Percentiles rank a stretch among this genome's conserved stretches.
phyloP scores from a whole-genome alignment of 2,113 vertebrate genomes.

The Rhabdornis inornatus region DNA sequence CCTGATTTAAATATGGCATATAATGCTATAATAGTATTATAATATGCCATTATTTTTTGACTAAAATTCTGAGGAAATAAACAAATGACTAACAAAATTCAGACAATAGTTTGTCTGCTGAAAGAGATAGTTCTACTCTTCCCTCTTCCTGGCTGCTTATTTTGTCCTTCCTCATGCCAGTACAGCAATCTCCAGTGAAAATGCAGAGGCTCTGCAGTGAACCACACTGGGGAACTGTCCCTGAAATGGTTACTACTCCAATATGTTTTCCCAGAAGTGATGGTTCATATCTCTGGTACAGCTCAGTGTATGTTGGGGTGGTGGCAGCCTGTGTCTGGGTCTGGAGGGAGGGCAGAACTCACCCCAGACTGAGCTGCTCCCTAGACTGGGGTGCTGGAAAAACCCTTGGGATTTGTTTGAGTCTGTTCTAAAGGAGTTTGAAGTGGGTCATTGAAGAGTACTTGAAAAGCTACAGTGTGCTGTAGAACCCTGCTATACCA shows the following conservation, averaged over 20 bases:
- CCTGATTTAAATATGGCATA: not conserved
- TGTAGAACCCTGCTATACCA: not conserved
- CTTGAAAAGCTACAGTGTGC: not conserved
- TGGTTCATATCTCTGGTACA: not conserved
- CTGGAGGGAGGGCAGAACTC: not conserved
- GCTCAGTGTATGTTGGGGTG: accelerated
- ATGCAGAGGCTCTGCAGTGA: not conserved
- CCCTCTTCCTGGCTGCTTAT: not conserved
- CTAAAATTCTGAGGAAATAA: not conserved
- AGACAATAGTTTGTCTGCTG: not conserved
- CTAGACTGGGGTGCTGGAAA: not conserved
- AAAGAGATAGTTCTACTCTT: not conserved
- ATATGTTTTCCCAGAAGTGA: not conserved
- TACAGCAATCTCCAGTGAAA: not conserved
- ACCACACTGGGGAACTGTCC: not conserved
- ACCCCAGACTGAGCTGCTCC: not conserved
- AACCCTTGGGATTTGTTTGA: not conserved
- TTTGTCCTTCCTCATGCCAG: not conserved
- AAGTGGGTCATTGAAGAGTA: not conserved
- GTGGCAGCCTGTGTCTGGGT: accelerated
- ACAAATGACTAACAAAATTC: not conserved
- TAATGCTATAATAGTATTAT: not conserved
- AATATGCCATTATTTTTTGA: not conserved
- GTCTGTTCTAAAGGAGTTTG: not conserved
- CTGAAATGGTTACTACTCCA: not conserved